phyloP scores from a whole-genome alignment of 1,140 invertebrate species.

The Lordiphosa collinella region DNA sequence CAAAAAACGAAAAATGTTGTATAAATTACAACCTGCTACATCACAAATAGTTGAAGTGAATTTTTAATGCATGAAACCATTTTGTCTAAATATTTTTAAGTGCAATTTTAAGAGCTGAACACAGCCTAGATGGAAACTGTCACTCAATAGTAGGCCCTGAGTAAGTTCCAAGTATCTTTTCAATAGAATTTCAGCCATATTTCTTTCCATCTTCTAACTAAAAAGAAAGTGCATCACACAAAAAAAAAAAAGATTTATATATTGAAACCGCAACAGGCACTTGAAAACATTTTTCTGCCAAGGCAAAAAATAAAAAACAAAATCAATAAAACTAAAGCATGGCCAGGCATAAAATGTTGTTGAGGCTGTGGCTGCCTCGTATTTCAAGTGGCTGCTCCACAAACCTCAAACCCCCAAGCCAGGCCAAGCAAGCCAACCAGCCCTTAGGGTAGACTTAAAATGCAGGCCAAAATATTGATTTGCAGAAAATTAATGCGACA shows the following conservation, averaged over 20 bases:
- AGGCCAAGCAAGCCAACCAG: slow-evolving; percentile 12
- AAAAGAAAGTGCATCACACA: too few species aligned
- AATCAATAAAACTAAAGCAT: slow-evolving; percentile 70
- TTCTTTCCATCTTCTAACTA: too few species aligned
- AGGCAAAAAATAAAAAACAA: slow-evolving; percentile 18
- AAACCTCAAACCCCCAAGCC: slow-evolving; percentile 18
- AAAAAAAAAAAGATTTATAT: background rate
- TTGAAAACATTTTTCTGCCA: slow-evolving; percentile 22
- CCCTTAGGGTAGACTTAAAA: slow-evolving; percentile 10
- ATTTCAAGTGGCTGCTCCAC: slow-evolving; percentile 41
- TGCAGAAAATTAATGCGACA: slow-evolving; percentile 50
- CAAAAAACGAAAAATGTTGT: background rate
- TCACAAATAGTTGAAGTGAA: slow-evolving; percentile 10
- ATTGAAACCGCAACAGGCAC: slow-evolving; percentile 24
- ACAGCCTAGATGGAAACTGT: too few species aligned
- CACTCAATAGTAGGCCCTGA: background rate
- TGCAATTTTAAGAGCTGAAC: too few species aligned
- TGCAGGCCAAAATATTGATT: slow-evolving; percentile 66
- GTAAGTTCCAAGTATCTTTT: background rate
- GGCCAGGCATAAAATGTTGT: slow-evolving; percentile 39
- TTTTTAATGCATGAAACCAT: too few species aligned
- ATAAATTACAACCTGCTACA: slow-evolving; percentile 33
- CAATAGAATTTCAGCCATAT: background rate
- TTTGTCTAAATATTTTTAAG: too few species aligned
- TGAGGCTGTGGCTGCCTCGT: slow-evolving; percentile 39